Percentiles rank a stretch among this genome's conserved stretches.
phyloP scores from a whole-genome alignment of 2,797 vertebrate genomes.

The Aplochiton taeniatus region DNA sequence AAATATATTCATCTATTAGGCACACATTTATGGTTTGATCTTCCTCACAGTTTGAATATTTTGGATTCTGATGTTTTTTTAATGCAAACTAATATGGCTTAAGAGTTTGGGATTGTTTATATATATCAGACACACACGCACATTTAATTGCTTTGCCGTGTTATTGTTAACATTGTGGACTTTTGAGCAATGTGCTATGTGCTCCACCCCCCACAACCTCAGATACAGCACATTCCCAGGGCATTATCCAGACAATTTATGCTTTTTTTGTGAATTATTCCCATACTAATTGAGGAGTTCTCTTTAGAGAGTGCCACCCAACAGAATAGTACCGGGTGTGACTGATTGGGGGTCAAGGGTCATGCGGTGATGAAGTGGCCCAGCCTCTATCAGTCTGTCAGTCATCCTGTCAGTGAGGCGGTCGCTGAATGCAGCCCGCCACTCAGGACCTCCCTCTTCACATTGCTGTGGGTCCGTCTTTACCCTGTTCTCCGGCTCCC shows the following conservation, averaged over 20 bases:
- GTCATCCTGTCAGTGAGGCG: constrained; percentile 67
- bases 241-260: constrained; percentile 58
- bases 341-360: constrained; percentile 74
- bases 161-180: too few species aligned
- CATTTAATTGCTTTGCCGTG: too few species aligned
- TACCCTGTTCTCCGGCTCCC: constrained; percentile 45
- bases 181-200: not conserved
- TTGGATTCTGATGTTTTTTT: not conserved
- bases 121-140: too few species aligned
- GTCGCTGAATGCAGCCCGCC: constrained; percentile 70
- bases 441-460: constrained; percentile 61
- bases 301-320: constrained; percentile 60
- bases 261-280: constrained; percentile 57
- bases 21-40: not conserved
- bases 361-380: constrained; percentile 73
- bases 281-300: constrained; percentile 76
- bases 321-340: constrained; percentile 74
- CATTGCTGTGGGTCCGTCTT: constrained; percentile 46
- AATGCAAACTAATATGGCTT: too few species aligned
- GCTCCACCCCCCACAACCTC: constrained; percentile 41
- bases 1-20: not conserved
- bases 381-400: constrained; percentile 75
- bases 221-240: constrained; percentile 31
- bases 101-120: too few species aligned
- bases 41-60: not conserved